Percentiles rank a stretch among this genome's conserved stretches.
These are phyloP conservation scores for Nesidiocoris tenuis DNA, from an alignment of 2,888 invertebrate genomes.

Conservation along the genomic window DNA sequence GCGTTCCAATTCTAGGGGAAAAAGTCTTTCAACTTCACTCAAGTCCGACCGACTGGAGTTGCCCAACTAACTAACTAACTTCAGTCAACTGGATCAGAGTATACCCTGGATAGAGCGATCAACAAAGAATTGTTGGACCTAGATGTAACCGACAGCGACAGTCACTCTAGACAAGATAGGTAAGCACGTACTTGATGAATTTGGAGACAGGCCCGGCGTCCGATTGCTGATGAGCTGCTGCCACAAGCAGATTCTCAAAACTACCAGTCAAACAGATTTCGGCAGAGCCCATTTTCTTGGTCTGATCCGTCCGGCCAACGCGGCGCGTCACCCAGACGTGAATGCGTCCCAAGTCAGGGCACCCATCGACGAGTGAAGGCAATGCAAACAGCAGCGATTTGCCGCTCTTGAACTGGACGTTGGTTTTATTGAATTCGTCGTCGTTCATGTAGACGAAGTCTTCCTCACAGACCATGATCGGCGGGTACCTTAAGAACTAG, in stretches of 20 bases:
- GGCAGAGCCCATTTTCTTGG: slow-evolving; percentile 26
- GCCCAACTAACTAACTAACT: no score
- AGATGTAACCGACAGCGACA: no score
- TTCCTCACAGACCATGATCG: slow-evolving; percentile 47
- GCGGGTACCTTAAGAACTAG: slow-evolving; percentile 45
- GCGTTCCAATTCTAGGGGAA: no score
- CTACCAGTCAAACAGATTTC: slow-evolving; percentile 43
- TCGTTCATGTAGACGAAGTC: slow-evolving; percentile 42
- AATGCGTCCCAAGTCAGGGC: slow-evolving; percentile 34
- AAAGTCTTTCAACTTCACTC: no score
- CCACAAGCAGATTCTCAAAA: slow-evolving; percentile 42
- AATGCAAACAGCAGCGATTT: slow-evolving; percentile 46
- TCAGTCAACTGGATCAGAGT: no score
- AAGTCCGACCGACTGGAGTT: no score
- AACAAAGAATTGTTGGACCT: no score
- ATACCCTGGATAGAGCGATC: no score
- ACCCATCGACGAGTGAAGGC: slow-evolving; percentile 3
- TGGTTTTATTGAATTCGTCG: slow-evolving; percentile 24
- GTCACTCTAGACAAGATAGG: no score
- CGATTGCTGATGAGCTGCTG: slow-evolving; percentile 21
- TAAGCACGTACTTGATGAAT: slow-evolving; percentile 16
- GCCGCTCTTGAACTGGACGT: slow-evolving; percentile 45
- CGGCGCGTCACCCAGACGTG: slow-evolving; percentile 31
- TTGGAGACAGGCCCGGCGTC: slow-evolving; percentile 17
- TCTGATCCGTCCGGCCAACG: slow-evolving; percentile 18